Evolutionary conservation across 2,888 invertebrate species (phyloP).

Genomic region (Busseola fusca): DNA sequence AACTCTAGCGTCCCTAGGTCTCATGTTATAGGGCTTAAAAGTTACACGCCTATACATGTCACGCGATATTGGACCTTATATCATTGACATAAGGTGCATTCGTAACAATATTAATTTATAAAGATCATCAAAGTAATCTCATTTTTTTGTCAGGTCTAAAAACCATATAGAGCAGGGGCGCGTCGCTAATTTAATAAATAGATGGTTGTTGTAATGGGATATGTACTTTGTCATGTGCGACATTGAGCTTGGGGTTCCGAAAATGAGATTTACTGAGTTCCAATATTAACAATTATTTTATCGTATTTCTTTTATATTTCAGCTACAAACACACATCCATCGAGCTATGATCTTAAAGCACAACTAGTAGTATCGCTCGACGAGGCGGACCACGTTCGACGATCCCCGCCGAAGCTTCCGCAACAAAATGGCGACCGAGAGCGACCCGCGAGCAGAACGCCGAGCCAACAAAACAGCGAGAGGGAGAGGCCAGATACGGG

Average conservation of each 20-base stretch:
- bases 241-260: not conserved
- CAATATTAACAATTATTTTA: not conserved
- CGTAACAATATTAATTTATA: too few species aligned
- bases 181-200: not conserved
- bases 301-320: conserved; percentile 29
- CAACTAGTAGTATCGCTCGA: conserved; percentile 84
- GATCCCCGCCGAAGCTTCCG: conserved; percentile 68
- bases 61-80: too few species aligned
- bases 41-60: too few species aligned
- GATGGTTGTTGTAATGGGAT: not conserved
- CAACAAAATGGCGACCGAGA: conserved; percentile 70
- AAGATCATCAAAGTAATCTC: not conserved
- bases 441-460: conserved; percentile 62
- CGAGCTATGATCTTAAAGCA: conserved; percentile 80
- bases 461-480: conserved; percentile 52
- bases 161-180: not conserved
- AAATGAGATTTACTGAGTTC: not conserved
- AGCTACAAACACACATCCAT: conserved; percentile 67
- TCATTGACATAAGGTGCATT: too few species aligned
- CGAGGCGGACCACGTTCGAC: conserved; percentile 76
- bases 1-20: too few species aligned
- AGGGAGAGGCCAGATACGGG: conserved; percentile 53
- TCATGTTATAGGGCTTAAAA: too few species aligned
- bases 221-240: not conserved
- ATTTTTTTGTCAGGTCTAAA: not conserved